These are phyloP conservation scores for Rousettus leschenaultii DNA, from an alignment of 2,113 vertebrate genomes.

Conservation along the genomic window DNA sequence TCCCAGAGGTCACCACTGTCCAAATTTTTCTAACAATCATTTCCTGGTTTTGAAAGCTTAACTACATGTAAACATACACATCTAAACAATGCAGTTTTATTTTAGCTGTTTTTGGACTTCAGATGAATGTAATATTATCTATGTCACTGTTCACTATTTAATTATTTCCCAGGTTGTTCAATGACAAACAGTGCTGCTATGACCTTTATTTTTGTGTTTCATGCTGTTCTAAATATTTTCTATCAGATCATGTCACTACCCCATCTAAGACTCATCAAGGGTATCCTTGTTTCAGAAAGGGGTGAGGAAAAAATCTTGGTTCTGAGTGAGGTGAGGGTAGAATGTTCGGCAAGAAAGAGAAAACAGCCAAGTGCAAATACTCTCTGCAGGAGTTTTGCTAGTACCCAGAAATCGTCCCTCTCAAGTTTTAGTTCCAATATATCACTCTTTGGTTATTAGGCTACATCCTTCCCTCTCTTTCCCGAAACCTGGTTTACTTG, in stretches of 20 bases:
- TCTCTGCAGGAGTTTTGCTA: not conserved
- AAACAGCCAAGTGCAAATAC: not conserved
- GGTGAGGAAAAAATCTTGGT: not conserved
- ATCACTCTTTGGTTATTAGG: not conserved
- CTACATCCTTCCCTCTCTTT: not conserved
- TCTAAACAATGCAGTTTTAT: not conserved
- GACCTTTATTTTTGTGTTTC: not conserved
- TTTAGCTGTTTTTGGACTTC: not conserved
- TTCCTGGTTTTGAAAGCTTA: not conserved
- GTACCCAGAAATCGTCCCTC: not conserved
- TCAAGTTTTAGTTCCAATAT: not conserved
- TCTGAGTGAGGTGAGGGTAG: not conserved
- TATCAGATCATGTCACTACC: not conserved
- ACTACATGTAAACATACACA: not conserved
- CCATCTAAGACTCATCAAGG: not conserved
- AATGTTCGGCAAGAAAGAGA: not conserved
- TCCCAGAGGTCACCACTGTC: not conserved
- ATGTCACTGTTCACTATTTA: not conserved
- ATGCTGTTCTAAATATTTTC: not conserved
- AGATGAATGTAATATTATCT: not conserved
- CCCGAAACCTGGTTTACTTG: not conserved
- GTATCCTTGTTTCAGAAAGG: not conserved
- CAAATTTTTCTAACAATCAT: not conserved
- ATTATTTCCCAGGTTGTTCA: not conserved
- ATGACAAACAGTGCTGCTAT: not conserved